Conservation (phyloP, 2,797 vertebrate genomes). For the Sebastolobus altivelis region DNA sequence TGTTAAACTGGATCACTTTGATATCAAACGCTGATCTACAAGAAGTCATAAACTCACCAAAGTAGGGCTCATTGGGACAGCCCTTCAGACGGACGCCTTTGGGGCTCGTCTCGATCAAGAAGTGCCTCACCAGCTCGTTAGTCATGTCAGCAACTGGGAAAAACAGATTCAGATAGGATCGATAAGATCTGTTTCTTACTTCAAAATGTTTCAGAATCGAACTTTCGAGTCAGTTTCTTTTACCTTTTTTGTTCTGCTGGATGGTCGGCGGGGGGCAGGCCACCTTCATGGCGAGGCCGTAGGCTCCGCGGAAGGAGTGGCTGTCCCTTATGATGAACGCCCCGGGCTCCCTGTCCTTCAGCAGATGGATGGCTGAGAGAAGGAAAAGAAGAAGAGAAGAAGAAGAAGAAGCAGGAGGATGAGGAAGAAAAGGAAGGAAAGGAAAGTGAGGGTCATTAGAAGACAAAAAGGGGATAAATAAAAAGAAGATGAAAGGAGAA, state of each 20-base stretch:
- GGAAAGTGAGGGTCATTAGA: neutral
- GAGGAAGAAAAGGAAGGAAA: neutral
- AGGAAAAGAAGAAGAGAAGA: neutral
- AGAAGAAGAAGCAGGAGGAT: neutral
- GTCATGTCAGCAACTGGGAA: conserved; percentile 87
- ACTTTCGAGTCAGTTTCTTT: accelerated
- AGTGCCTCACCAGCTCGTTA: conserved; percentile 96
- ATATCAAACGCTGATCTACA: too few species aligned
- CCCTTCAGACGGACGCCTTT: conserved; percentile 98
- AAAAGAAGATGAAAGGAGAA: conserved; percentile 2
- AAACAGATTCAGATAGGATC: neutral
- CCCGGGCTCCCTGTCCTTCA: conserved; percentile 95
- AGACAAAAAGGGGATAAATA: neutral
- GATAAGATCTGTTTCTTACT: neutral
- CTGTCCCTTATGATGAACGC: conserved; percentile 97
- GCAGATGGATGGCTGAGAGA: conserved; percentile 90
- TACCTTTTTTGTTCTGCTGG: conserved; percentile 94
- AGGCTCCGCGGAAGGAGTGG: conserved; percentile 97
- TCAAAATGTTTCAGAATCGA: neutral
- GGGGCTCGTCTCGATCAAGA: conserved; percentile 96
- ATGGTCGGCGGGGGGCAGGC: conserved; percentile 94
- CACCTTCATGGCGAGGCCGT: conserved; percentile 97
- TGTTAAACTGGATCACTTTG: neutral
- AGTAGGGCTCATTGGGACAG: conserved; percentile 96
- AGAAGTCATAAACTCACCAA: conserved; percentile 82